These are phyloP conservation scores for Homarus americanus DNA, from an alignment of 1,140 invertebrate genomes.

Conservation along the genomic window DNA sequence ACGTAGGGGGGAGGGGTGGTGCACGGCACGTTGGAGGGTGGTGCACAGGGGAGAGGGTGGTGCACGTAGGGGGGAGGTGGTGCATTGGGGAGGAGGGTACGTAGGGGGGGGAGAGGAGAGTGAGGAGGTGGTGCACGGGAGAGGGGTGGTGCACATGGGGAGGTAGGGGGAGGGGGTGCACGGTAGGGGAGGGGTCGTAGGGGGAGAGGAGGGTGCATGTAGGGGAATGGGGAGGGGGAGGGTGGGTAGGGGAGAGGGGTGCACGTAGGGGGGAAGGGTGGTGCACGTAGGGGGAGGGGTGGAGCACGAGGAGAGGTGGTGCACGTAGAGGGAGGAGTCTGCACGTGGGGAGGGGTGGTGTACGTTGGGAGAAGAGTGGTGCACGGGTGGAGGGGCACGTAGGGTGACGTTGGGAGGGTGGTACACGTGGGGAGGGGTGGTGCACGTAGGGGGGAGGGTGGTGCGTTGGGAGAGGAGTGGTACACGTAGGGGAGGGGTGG, in stretches of 20 bases:
- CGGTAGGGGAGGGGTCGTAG: background rate
- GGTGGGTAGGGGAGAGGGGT: too few species aligned
- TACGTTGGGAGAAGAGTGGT: too few species aligned
- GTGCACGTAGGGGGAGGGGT: background rate
- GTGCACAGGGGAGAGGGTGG: background rate
- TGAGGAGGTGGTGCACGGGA: background rate
- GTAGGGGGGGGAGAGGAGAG: background rate
- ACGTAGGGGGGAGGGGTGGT: background rate
- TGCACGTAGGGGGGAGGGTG: too few species aligned
- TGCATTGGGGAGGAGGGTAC: background rate
- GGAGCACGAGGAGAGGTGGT: too few species aligned
- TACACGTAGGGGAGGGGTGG: too few species aligned
- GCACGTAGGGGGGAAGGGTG: background rate
- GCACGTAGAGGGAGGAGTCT: too few species aligned
- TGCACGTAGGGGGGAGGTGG: background rate
- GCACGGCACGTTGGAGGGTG: background rate
- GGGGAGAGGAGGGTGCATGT: too few species aligned
- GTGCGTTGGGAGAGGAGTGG: too few species aligned
- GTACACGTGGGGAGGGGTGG: too few species aligned
- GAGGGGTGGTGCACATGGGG: background rate
- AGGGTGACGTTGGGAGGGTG: too few species aligned
- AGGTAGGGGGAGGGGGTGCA: background rate
- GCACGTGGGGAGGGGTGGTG: too few species aligned
- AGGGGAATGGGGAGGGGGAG: background rate
- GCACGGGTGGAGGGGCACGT: too few species aligned